Evolutionary conservation across 2,888 invertebrate genomes (phyloP), one percentile per base, ranked within the genome.

Genomic region (Lymantria monacha): DNA sequence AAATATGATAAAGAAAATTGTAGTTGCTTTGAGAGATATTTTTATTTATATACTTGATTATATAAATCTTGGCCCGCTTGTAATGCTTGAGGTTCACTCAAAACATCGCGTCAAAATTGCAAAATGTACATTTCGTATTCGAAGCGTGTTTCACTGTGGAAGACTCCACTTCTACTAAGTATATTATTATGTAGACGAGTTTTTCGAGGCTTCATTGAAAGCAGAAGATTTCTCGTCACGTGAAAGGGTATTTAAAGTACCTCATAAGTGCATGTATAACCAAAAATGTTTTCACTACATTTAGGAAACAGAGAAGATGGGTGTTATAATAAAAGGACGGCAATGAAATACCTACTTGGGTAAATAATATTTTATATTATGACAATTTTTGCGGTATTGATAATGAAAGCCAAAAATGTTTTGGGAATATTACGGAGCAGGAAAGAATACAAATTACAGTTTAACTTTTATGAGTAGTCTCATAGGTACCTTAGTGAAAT

Each of bases 141-240:
- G 57, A 37, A 53, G 30, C 57, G 49, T 63, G 66, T 55, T 45
- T 41, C 38, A 22, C 53, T 43, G 60, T 58, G 63, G 69, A 58
- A 60, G 55, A 53, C 53, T 54, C 57, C 51, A 59, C 66, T 68
- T 62, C 40, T 48, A 56, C 56, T 68, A 63, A 69, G 69, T 69
- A 66, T 61, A 65, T 68, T 67, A 69, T 66, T 65, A 67, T 69
- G 69, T 63, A 65, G 66, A 63, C 55, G 65, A 67, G 61, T 47
- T 62, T 60, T 54, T 59, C 45, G 55, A 58, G 58, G 48, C 63
- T 55, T 63, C 63, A 66, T 69, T 69, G 66, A 65, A 62, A 65
- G 53, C 53, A 53, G 56, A 58, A 63, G 58, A 68, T 68, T 69
- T 60, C 56, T 53, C 59, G 59, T 59, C 63, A 52, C 53, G 55